Base-by-base conservation (phyloP, 2,888 invertebrate genomes). In the Sclerodermus sp. region DNA sequence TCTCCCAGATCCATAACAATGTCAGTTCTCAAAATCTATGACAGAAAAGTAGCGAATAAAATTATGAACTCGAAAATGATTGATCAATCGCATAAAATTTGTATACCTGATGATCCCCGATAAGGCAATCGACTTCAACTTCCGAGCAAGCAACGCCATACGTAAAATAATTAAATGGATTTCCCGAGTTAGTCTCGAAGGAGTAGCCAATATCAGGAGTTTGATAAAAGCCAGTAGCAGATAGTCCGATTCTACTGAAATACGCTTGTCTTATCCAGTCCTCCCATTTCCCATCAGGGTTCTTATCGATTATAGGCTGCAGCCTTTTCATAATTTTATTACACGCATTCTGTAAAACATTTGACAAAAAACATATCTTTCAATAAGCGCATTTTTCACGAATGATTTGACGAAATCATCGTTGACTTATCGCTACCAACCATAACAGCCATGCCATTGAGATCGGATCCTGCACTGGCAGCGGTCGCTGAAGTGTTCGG, bases 1-100 rank as follows among this genome's bases (percentile, higher is more conserved):
- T 91, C 88, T 1, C 96, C 96, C 61, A 97, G 83, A 80, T 97
- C 97, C 96, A 97, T 96, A 0, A 97, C 95, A 63, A 97, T 96
- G 69, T 97, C 95, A 1, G 92, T 90, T 68, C 90, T 84, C 31
- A 93, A 77, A 1, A 96, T 88, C 85, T 85, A 61, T n/a, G 15
- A 58, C 47, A 36, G 17, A 37, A 34, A 13, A 30, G 34, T 37
- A 38, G 40, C 4, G 34, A 10, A 9, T 30, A 30, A 30, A 30
- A 30, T 30, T 9, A 10, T 30, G 10, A 9, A 30, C 30, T n/a
- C n/a, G n/a, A n/a, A n/a, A n/a, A n/a, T n/a, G 30, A 6, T 30
- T 30, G 30, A 30, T 10, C 6, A 30, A 30, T 30, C 10, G 10
- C 8, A 30, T 9, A 30, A 30, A 30, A n/a, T n/a, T n/a, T n/a